Base-by-base conservation (phyloP, 2,113 vertebrate species). In the Syngnathoides biaculeatus region DNA sequence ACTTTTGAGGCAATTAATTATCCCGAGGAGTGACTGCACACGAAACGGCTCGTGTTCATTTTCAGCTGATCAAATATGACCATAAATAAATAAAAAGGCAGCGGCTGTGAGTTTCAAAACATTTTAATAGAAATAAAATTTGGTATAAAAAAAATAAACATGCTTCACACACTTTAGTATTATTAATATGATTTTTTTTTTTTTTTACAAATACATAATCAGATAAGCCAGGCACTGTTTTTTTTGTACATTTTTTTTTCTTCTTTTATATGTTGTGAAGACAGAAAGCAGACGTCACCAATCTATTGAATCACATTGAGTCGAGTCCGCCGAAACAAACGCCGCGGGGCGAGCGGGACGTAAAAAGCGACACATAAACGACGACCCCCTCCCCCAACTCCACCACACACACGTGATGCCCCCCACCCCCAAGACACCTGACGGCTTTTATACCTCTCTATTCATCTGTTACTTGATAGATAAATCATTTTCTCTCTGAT, bases 61-160 rank as follows among this genome's bases (percentile, higher is more conserved):
- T 35, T n/a, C 9, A 52, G 3, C 4, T 22, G 19, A n/a, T 50
- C 20, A 22, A 11, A 52, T 22, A 11, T 1, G 3, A 24, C 14
- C 30, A 35, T n/a, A 14, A 35, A 24, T 5, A 11, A 39, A 43
- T 9, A 24, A 24, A 24, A 15, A 0, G 11, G 12, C n/a, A 43
- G 30, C 8, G 15, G 24, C 19, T 12, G 59, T 67, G 24, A 2
- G 20, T 79, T 97, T 94, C 86, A 93, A 96, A 98, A 95, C 92
- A 94, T 89, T 96, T 97, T 98, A 97, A 97, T 97, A 97, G 94
- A 98, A 98, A 98, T 94, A 90, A 90, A 81, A 86, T 74, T 92
- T 93, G 93, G 73, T 96, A 95, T 95, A 84, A 87, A 85, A 84
- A 87, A 89, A 71, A 71, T 94, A 90, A 92, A 94, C 96, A 98